Evolutionary conservation across 1,140 invertebrate genomes (phyloP).

Genomic region (Panagrolaimus sp.): DNA sequence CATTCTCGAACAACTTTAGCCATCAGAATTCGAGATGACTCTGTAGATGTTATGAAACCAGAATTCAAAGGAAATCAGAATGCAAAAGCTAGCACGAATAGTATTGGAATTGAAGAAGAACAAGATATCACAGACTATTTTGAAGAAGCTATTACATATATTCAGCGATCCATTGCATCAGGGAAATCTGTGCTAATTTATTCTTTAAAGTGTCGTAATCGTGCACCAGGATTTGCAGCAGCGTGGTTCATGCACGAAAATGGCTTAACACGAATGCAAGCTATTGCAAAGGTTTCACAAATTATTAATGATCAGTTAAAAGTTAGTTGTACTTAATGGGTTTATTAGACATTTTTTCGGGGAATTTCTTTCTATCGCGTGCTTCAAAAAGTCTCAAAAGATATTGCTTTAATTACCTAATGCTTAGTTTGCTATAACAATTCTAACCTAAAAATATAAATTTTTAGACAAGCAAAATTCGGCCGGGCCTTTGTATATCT

Average conservation of each 20-base stretch:
- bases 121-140: background rate
- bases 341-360: too few species aligned
- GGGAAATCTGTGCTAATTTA: background rate
- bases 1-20: background rate
- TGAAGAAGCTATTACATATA: background rate
- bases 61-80: background rate
- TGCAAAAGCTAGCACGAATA: background rate
- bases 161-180: background rate
- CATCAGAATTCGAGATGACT: background rate
- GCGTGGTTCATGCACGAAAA: background rate
- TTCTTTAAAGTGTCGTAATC: background rate
- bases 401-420: too few species aligned
- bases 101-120: slow-evolving; percentile 1
- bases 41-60: background rate
- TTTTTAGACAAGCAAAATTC: slow-evolving; percentile 2
- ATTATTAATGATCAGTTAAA: background rate
- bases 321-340: too few species aligned
- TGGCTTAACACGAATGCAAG: background rate
- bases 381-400: too few species aligned
- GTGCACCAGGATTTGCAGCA: background rate
- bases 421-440: too few species aligned
- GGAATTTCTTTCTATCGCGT: too few species aligned
- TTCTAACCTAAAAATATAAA: background rate
- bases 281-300: background rate
- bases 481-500: background rate